Percentiles rank a stretch among this genome's conserved stretches.
phyloP scores from a whole-genome alignment of 2,888 invertebrate genomes.

The Phania funesta region DNA sequence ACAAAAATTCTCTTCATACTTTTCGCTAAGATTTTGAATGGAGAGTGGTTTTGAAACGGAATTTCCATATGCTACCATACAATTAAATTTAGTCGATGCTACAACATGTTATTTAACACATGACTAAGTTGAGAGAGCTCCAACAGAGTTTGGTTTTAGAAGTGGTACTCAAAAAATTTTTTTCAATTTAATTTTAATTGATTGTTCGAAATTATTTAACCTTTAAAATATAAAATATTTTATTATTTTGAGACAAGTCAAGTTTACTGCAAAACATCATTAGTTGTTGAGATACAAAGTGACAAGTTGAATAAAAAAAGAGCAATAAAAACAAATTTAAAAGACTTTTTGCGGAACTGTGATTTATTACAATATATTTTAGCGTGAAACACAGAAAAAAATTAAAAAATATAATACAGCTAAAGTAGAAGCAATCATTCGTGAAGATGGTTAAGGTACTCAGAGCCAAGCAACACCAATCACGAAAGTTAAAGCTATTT shows the following conservation, averaged over 20 bases:
- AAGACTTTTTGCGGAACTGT: conserved; percentile 33
- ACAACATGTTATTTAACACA: no score
- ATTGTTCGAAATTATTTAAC: conserved; percentile 37
- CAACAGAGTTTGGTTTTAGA: no score
- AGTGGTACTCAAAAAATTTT: no score
- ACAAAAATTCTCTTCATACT: no score
- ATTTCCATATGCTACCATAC: no score
- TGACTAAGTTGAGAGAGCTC: no score
- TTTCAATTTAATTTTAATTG: conserved; percentile 44
- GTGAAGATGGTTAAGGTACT: conserved; percentile 26
- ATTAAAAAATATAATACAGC: not conserved
- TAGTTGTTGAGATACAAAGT: conserved; percentile 53
- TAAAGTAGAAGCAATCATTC: conserved; percentile 40
- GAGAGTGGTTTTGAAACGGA: no score
- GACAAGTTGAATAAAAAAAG: conserved; percentile 34
- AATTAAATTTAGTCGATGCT: no score
- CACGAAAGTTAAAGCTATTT: conserved; percentile 14
- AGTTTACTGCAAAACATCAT: conserved; percentile 52
- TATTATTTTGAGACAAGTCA: conserved; percentile 46
- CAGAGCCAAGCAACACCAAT: not conserved
- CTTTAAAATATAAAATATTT: conserved; percentile 51
- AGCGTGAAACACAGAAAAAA: not conserved
- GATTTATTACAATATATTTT: conserved; percentile 50
- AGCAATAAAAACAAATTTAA: not conserved
- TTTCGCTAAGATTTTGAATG: no score